phyloP scores from a whole-genome alignment of 2,797 vertebrate genomes.

The Cossypha caffra region DNA sequence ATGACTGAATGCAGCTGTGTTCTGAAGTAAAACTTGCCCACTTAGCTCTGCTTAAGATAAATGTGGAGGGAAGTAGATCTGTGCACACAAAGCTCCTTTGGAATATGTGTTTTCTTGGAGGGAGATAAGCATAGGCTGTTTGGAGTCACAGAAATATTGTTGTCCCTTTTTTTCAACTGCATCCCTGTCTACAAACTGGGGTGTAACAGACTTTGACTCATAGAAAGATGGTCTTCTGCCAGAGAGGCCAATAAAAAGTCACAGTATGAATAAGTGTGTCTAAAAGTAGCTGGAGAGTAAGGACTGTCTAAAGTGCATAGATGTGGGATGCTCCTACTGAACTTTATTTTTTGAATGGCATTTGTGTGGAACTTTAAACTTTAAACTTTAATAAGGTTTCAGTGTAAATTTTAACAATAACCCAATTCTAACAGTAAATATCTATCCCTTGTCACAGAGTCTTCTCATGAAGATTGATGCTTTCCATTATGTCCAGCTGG shows the following conservation, averaged over 20 bases:
- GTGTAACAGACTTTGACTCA: not conserved
- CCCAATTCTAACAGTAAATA: not conserved
- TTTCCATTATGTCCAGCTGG: conserved; percentile 83
- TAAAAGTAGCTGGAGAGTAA: not conserved
- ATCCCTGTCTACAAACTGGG: not conserved
- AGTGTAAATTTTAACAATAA: not conserved
- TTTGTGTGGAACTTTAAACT: not conserved
- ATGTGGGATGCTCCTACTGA: not conserved
- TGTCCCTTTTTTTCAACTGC: not conserved
- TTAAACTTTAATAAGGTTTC: not conserved
- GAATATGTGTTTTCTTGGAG: not conserved
- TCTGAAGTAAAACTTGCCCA: not conserved
- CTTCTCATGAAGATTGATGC: conserved; percentile 86
- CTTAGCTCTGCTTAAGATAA: not conserved
- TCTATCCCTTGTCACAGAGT: conserved; percentile 65
- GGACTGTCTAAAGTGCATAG: not conserved
- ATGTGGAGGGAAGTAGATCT: not conserved
- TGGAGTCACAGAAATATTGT: not conserved
- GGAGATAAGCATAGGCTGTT: not conserved
- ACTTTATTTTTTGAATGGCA: not conserved
- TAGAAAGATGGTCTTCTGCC: not conserved
- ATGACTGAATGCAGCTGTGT: not conserved
- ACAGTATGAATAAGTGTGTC: not conserved
- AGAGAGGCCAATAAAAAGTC: not conserved
- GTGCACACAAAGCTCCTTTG: not conserved